These are phyloP conservation scores for Eupelmus urozonus DNA, from an alignment of 2,888 invertebrate genomes.

Conservation along the genomic window DNA sequence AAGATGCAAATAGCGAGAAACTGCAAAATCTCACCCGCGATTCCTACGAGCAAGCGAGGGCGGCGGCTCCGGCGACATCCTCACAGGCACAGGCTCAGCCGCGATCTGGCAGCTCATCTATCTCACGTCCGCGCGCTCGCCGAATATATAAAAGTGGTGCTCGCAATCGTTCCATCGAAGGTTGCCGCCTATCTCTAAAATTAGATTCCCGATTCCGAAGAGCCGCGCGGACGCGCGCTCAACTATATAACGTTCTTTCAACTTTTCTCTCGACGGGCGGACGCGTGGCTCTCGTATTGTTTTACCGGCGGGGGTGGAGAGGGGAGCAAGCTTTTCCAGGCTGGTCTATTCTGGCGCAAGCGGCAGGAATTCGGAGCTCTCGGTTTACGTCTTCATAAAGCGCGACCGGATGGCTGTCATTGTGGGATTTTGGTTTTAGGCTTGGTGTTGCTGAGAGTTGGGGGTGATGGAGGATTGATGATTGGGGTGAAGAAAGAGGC, in stretches of 20 bases:
- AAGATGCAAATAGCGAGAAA: slow-evolving; percentile 17
- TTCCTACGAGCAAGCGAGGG: no score
- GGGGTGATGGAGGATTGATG: no score
- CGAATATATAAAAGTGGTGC: slow-evolving; percentile 28
- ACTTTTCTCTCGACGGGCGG: slow-evolving; percentile 30
- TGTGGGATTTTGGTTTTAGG: no score
- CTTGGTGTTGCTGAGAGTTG: no score
- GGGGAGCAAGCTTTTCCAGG: neutral
- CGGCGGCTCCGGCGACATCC: slow-evolving; percentile 20
- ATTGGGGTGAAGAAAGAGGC: no score
- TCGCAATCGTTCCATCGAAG: slow-evolving; percentile 42
- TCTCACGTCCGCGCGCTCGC: neutral
- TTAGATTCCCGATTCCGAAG: slow-evolving; percentile 47
- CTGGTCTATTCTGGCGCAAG: no score
- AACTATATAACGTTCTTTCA: slow-evolving; percentile 44
- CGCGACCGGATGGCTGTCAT: no score
- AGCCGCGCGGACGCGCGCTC: no score
- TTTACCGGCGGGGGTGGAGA: neutral
- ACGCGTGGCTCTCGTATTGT: neutral
- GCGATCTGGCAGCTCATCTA: no score
- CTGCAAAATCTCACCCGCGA: neutral
- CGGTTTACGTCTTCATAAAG: no score
- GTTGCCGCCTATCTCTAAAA: slow-evolving; percentile 50
- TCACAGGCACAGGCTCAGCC: neutral
- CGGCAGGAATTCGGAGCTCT: no score